These are phyloP conservation scores for Cavia aperea DNA, from an alignment of 2,113 vertebrate species.

Conservation along the genomic window DNA sequence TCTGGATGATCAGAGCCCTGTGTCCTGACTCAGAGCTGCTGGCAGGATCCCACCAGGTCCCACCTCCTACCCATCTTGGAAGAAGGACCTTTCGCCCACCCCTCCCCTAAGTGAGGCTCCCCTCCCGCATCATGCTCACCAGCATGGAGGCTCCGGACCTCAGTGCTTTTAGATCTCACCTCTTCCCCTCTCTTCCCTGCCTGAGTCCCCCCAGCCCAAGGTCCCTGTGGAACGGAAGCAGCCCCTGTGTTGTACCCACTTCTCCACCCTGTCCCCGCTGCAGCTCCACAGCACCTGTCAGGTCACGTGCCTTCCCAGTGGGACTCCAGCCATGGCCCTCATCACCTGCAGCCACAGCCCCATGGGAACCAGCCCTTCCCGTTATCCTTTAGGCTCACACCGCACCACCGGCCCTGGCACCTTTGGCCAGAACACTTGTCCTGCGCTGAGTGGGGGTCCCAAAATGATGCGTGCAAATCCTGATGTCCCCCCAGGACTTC, in stretches of 20 bases:
- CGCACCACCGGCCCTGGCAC: not conserved
- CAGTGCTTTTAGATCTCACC: no score
- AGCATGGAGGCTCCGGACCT: no score
- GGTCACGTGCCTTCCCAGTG: not conserved
- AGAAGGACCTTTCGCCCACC: not conserved
- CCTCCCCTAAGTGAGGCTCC: no score
- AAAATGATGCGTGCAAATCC: not conserved
- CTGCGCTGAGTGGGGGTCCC: not conserved
- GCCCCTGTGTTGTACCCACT: rapidly evolving
- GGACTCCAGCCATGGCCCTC: not conserved
- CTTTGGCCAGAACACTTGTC: not conserved
- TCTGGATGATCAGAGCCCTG: rapidly evolving
- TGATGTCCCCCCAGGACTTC: not conserved
- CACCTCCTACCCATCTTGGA: not conserved
- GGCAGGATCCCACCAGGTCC: not conserved
- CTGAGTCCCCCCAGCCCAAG: not conserved
- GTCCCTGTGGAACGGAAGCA: rapidly evolving
- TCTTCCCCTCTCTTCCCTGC: not conserved
- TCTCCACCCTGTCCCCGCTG: not conserved
- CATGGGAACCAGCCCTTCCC: no score
- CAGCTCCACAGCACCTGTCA: no score
- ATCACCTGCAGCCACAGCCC: not conserved
- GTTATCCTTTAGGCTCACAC: no score
- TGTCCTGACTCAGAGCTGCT: rapidly evolving
- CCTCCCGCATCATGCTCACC: no score